A percentile compares a stretch with the other conserved stretches of the same genome.
Conservation (phyloP, 2,113 vertebrate genomes). For the Mixornis gularis region DNA sequence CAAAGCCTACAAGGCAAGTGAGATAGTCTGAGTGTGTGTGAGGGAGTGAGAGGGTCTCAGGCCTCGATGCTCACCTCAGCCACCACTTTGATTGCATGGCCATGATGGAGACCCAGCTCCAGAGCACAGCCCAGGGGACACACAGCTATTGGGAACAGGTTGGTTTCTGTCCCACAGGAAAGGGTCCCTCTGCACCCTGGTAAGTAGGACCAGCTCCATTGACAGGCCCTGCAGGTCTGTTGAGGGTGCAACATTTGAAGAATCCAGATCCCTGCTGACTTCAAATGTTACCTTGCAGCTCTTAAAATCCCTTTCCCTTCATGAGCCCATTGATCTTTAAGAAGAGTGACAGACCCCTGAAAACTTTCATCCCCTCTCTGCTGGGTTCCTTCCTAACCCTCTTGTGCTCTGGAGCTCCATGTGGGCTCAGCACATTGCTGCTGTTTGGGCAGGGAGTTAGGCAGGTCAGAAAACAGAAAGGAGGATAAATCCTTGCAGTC, state of each 20-base stretch:
- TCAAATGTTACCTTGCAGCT: not conserved
- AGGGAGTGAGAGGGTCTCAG: not conserved
- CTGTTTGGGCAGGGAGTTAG: not conserved
- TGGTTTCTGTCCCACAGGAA: not conserved
- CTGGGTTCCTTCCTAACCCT: not conserved
- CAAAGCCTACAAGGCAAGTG: not conserved
- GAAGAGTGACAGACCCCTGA: not conserved
- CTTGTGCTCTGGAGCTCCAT: accelerated
- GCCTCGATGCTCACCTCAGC: not conserved
- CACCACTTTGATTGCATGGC: not conserved
- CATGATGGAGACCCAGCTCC: not conserved
- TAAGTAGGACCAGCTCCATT: not conserved
- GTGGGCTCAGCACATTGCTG: not conserved
- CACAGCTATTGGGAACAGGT: accelerated
- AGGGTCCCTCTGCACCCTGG: not conserved
- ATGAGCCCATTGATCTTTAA: not conserved
- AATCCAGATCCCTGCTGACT: not conserved
- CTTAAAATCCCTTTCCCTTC: not conserved
- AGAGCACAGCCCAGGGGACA: not conserved
- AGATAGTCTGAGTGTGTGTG: not conserved
- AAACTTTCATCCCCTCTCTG: not conserved
- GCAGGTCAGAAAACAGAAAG: not conserved
- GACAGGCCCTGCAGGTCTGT: not conserved
- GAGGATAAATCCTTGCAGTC: not conserved
- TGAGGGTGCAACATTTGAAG: not conserved